Percentiles rank a stretch among this genome's conserved stretches.
Evolutionary conservation across 2,888 invertebrate species (phyloP).

Genomic region (Drosophila differens): DNA sequence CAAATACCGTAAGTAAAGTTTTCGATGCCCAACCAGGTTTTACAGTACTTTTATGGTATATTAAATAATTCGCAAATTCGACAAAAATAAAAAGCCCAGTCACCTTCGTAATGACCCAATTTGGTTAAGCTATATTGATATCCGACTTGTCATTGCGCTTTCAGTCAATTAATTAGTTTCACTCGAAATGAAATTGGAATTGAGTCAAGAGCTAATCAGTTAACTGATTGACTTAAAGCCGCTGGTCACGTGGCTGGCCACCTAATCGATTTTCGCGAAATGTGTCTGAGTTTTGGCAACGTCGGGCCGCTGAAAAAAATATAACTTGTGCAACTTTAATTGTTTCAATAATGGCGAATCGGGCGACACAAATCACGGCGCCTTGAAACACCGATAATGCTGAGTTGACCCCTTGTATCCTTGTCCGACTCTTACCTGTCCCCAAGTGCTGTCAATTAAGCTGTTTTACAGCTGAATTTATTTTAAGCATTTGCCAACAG

Average conservation of each 20-base stretch:
- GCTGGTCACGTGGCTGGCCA: constrained; percentile 42
- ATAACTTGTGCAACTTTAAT: constrained; percentile 43
- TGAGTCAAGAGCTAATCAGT: constrained; percentile 56
- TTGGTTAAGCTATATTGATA: not conserved
- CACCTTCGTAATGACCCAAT: not conserved
- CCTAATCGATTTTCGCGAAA: constrained; percentile 9
- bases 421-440: constrained; percentile 2
- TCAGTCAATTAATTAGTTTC: constrained; percentile 21
- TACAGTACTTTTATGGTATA: not conserved
- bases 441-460: not conserved
- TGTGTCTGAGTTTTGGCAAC: constrained; percentile 25
- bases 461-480: not conserved
- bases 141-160: constrained; percentile 20
- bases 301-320: not conserved
- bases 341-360: constrained; percentile 39
- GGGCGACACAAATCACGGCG: constrained; percentile 31
- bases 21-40: not conserved
- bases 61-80: not conserved
- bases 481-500: not conserved
- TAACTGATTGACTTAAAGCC: constrained; percentile 57
- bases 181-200: constrained; percentile 17
- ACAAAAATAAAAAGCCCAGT: not conserved
- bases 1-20: not conserved
- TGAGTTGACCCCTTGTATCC: constrained; percentile 20
- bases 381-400: constrained; percentile 51